Conservation (phyloP, 2,113 vertebrate species). For the Macaca mulatta region DNA sequence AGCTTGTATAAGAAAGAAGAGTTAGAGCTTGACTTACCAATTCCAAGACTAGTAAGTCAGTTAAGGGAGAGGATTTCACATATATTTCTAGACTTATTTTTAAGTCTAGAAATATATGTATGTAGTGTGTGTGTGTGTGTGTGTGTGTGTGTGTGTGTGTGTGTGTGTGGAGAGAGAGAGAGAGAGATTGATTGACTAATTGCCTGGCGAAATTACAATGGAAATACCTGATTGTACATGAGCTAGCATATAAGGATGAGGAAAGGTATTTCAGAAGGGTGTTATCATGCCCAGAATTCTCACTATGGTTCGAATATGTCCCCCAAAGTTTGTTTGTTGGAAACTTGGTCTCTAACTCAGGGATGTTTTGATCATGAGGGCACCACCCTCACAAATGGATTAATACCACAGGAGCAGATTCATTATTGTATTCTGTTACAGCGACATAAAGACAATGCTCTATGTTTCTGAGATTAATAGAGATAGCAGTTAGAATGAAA, state of each 20-base stretch:
- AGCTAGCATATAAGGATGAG: background rate
- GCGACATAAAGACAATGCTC: background rate
- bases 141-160: no score
- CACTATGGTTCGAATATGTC: background rate
- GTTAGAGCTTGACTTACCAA: background rate
- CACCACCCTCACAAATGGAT: background rate
- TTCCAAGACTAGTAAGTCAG: background rate
- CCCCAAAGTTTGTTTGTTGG: background rate
- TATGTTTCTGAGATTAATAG: conserved; percentile 2
- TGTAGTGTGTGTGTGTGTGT: no score
- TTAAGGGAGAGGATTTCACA: background rate
- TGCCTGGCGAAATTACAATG: background rate
- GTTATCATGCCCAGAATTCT: background rate
- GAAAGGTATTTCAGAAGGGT: background rate
- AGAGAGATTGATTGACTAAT: background rate
- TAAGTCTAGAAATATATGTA: background rate
- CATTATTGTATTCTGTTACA: background rate
- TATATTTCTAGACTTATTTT: background rate
- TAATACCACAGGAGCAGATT: background rate
- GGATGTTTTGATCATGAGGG: background rate
- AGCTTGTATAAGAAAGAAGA: background rate
- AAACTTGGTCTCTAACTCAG: background rate
- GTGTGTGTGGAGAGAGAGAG: no score
- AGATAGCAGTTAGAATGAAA: background rate
- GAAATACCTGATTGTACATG: background rate